A percentile compares a stretch with the other conserved stretches of the same genome.
Conservation (phyloP, 2,888 invertebrate species). For the Achlya flavicornis region DNA sequence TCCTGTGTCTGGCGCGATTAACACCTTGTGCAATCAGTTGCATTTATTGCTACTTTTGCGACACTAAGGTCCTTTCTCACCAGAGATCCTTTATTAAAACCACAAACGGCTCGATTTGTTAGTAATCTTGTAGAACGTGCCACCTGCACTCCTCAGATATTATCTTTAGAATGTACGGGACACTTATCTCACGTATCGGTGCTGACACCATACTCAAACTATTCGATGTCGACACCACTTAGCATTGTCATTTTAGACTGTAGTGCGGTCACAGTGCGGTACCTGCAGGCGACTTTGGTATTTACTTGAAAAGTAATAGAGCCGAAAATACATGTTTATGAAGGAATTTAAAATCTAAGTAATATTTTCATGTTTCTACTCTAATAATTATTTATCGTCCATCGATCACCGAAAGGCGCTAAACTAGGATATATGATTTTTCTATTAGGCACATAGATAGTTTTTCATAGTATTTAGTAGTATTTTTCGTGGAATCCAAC, state of each 20-base stretch:
- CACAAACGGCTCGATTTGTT: background rate
- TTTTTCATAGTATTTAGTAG: no score
- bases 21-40: no score
- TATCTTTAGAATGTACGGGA: background rate
- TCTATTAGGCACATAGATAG: background rate
- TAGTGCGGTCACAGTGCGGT: background rate
- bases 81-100: background rate
- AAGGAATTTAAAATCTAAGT: no score
- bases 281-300: background rate
- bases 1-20: no score
- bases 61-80: no score
- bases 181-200: slow-evolving; percentile 15
- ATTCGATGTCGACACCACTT: slow-evolving; percentile 19
- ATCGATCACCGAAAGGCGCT: no score
- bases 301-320: no score
- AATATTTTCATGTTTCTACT: no score
- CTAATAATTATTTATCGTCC: no score
- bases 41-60: no score
- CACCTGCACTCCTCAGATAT: background rate
- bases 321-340: no score
- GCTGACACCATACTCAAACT: slow-evolving; percentile 7
- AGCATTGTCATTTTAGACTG: slow-evolving; percentile 30
- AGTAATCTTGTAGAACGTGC: slow-evolving; percentile 1
- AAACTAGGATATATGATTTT: background rate
- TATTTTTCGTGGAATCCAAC: background rate